These are phyloP conservation scores for Zaprionus inermis DNA, from an alignment of 1,140 invertebrate genomes.

Conservation along the genomic window DNA sequence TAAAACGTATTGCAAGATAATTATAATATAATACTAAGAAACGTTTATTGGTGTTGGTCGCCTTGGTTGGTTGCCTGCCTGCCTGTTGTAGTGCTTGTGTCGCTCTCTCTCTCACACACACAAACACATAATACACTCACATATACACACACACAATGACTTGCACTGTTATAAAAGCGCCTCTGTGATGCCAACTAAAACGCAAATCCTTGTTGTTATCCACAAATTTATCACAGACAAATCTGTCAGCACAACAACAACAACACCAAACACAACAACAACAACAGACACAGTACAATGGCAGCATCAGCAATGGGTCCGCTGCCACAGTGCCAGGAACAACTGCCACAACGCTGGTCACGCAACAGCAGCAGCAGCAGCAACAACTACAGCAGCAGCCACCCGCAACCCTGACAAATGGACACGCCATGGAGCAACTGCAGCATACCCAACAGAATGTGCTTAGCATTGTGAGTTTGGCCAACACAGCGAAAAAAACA, in stretches of 20 bases:
- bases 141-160: slow-evolving; percentile 20
- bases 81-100: slow-evolving; percentile 51
- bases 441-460: slow-evolving; percentile 75
- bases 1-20: slow-evolving; percentile 17
- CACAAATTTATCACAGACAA: slow-evolving; percentile 83
- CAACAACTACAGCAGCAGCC: slow-evolving; percentile 21
- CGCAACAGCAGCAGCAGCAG: slow-evolving; percentile 44
- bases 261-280: slow-evolving; percentile 41
- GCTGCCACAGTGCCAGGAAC: slow-evolving; percentile 23
- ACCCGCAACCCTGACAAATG: slow-evolving; percentile 74
- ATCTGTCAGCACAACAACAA: slow-evolving; percentile 79
- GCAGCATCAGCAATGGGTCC: slow-evolving; percentile 55
- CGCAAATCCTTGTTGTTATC: slow-evolving; percentile 81
- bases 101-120: slow-evolving; percentile 29
- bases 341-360: slow-evolving; percentile 48
- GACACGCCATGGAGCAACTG: slow-evolving; percentile 75
- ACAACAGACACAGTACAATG: slow-evolving; percentile 76
- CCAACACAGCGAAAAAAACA: slow-evolving; percentile 33
- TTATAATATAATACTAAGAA: slow-evolving; percentile 43
- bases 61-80: slow-evolving; percentile 54
- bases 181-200: slow-evolving; percentile 69
- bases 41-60: slow-evolving; percentile 69
- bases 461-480: slow-evolving; percentile 81
- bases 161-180: slow-evolving; percentile 38
- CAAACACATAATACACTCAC: slow-evolving; percentile 23